A percentile compares a stretch with the other conserved stretches of the same genome.
Evolutionary conservation across 2,797 vertebrate genomes (phyloP).

Genomic region (Melanotaenia trifasciata): DNA sequence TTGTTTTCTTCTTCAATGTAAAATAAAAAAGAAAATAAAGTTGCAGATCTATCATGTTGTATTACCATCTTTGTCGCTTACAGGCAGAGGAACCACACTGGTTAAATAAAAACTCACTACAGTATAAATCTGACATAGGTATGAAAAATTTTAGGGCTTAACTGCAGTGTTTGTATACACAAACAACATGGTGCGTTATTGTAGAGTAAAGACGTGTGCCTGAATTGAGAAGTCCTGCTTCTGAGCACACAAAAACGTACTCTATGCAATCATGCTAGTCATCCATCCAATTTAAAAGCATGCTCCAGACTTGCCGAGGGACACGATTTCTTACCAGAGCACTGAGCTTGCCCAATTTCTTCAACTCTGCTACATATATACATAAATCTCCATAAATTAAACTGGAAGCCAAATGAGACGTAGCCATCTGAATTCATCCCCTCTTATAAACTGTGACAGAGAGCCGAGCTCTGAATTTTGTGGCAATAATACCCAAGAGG

Average conservation of each 20-base stretch:
- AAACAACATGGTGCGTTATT: slow-evolving; percentile 3
- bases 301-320: slow-evolving; percentile 56
- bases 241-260: slow-evolving; percentile 34
- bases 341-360: slow-evolving; percentile 61
- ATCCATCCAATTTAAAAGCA: slow-evolving; percentile 56
- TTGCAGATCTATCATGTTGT: neutral
- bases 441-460: slow-evolving; percentile 64
- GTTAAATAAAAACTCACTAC: neutral
- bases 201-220: neutral
- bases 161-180: neutral
- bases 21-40: neutral
- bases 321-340: slow-evolving; percentile 65
- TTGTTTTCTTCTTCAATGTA: neutral
- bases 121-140: neutral
- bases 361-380: slow-evolving; percentile 62
- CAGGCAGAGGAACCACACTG: neutral
- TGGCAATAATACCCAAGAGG: slow-evolving; percentile 70
- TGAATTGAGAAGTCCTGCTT: slow-evolving; percentile 34
- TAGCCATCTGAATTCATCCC: slow-evolving; percentile 67
- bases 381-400: slow-evolving; percentile 78
- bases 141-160: neutral
- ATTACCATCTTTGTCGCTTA: neutral
- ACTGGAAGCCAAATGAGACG: slow-evolving; percentile 66
- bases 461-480: slow-evolving; percentile 66
- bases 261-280: slow-evolving; percentile 51